These are phyloP conservation scores for Ovis canadensis DNA, from an alignment of 2,113 vertebrate genomes.

Conservation along the genomic window DNA sequence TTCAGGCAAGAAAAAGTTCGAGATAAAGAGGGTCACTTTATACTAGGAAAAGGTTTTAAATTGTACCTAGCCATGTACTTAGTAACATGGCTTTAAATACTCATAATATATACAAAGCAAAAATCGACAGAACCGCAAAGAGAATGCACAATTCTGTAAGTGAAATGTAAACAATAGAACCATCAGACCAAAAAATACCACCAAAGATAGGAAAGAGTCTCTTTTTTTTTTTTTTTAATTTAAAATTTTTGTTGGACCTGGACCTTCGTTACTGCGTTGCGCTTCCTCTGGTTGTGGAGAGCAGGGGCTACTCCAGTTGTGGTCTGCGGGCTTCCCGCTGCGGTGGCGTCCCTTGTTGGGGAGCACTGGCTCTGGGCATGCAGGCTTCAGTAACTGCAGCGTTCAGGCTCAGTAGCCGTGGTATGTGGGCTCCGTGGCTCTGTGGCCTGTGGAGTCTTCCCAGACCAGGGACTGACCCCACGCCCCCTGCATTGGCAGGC, in stretches of 20 bases:
- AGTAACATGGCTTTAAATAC: not conserved
- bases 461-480: not conserved
- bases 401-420: rapidly evolving
- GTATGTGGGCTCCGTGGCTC: not conserved
- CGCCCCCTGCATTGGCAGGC: not conserved
- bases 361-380: not conserved
- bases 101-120: not conserved
- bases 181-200: not conserved
- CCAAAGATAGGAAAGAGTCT: not conserved
- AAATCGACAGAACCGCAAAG: not conserved
- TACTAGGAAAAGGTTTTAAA: not conserved
- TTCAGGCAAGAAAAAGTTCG: not conserved
- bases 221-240: not conserved
- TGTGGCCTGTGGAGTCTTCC: not conserved
- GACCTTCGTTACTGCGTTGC: not conserved
- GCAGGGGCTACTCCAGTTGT: not conserved
- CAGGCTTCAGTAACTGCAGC: not conserved
- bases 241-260: not conserved
- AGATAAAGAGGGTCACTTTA: not conserved
- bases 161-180: not conserved
- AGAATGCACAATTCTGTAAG: not conserved
- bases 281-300: not conserved
- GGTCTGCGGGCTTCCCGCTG: not conserved
- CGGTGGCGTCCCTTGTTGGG: not conserved
- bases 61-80: not conserved